Conservation (phyloP, 2,113 vertebrate genomes). For the Channa argus region DNA sequence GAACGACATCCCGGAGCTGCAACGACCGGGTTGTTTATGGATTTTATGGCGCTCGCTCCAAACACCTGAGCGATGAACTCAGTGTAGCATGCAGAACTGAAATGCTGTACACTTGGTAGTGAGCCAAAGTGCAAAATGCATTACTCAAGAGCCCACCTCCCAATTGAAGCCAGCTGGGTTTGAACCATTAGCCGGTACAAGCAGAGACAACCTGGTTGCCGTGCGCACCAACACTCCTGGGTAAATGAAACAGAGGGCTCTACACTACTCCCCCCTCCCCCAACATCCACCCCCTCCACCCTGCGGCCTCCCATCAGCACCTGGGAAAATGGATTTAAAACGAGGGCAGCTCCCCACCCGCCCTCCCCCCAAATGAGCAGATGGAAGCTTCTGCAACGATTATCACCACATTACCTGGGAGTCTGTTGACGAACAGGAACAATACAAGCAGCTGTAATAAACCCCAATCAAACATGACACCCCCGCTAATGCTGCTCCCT, state of each 20-base stretch:
- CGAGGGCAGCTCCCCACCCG: conserved; percentile 57
- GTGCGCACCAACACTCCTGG: conserved; percentile 60
- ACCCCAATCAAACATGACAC: conserved; percentile 84
- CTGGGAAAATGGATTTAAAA: conserved; percentile 81
- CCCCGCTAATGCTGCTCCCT: conserved; percentile 69
- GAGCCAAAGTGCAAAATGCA: conserved; percentile 76
- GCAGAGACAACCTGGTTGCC: conserved; percentile 71
- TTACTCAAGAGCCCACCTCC: conserved; percentile 54
- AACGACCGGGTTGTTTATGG: conserved; percentile 54
- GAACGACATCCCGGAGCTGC: conserved; percentile 25
- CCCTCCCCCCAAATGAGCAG: conserved; percentile 71
- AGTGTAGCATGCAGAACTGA: conserved; percentile 30
- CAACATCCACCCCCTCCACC: conserved; percentile 52
- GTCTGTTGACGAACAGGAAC: conserved; percentile 84
- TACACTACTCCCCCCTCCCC: conserved; percentile 14
- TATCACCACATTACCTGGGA: conserved; percentile 84
- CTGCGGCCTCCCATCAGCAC: conserved; percentile 77
- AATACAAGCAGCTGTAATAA: conserved; percentile 80
- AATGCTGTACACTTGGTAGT: conserved; percentile 54
- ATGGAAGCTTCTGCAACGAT: conserved; percentile 80
- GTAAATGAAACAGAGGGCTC: conserved; percentile 68
- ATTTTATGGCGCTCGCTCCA: conserved; percentile 54
- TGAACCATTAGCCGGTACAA: conserved; percentile 73
- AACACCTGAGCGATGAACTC: conserved; percentile 73
- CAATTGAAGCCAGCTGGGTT: conserved; percentile 77